A percentile compares a stretch with the other conserved stretches of the same genome.
These are phyloP conservation scores for Sisyra terminalis DNA, from an alignment of 2,888 invertebrate genomes.

Conservation along the genomic window DNA sequence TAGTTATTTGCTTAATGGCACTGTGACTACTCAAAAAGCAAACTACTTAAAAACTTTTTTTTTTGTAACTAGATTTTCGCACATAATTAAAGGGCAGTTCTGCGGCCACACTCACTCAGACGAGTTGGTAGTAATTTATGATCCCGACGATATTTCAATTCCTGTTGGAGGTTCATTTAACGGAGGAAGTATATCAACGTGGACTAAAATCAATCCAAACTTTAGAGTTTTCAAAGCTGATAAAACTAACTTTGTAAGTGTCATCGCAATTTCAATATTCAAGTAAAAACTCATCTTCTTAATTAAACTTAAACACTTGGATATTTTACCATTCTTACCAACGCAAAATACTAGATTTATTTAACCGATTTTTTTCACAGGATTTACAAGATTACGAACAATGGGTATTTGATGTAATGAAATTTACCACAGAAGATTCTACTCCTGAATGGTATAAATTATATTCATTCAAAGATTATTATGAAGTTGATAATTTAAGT, in stretches of 20 bases:
- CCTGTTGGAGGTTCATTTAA: slow-evolving; percentile 62
- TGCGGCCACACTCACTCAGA: slow-evolving; percentile 73
- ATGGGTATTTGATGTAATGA: slow-evolving; percentile 27
- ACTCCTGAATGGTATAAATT: slow-evolving; percentile 23
- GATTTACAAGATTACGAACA: slow-evolving; percentile 26
- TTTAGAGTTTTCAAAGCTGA: slow-evolving; percentile 60
- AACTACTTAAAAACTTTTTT: slow-evolving; percentile 1
- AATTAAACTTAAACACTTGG: too few relatives aligned
- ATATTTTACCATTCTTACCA: too few relatives aligned
- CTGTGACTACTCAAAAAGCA: background rate
- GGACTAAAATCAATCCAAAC: slow-evolving; percentile 34
- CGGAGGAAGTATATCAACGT: slow-evolving; percentile 63
- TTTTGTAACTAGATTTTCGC: slow-evolving; percentile 40
- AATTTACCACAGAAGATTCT: slow-evolving; percentile 32
- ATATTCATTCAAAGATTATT: slow-evolving; percentile 29
- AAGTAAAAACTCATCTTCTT: too few relatives aligned
- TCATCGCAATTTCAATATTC: too few relatives aligned
- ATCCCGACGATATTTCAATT: slow-evolving; percentile 28
- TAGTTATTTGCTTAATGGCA: too few relatives aligned
- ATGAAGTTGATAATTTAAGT: slow-evolving; percentile 22
- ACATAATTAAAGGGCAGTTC: slow-evolving; percentile 63
- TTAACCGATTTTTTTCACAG: slow-evolving; percentile 14
- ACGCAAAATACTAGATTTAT: background rate
- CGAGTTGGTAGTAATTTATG: slow-evolving; percentile 56
- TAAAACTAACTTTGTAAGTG: slow-evolving; percentile 37